Evolutionary conservation across 2,113 vertebrate species (phyloP), one percentile per base, ranked within the genome.

Genomic region (Spermophilus dauricus): DNA sequence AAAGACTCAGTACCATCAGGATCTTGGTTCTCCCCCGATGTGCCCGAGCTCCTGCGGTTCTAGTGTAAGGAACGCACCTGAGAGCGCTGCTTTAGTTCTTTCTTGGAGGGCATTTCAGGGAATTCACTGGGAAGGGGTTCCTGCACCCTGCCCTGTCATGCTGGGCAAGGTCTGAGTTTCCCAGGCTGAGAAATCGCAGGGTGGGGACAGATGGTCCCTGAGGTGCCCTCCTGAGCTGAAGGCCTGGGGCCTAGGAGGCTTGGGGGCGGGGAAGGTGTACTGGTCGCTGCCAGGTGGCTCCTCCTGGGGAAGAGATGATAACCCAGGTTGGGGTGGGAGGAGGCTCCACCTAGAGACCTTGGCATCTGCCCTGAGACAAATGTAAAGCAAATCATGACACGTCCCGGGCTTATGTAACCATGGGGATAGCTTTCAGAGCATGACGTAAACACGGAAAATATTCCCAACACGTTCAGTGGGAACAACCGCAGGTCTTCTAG

Each of bases 401-500:
- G 82, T 70, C 94, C 93, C 4, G 18, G 39, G 63, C 32, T 97
- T 72, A 88, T 51, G 91, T 69, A 94, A 96, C 48, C 95, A 8
- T 1, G 4, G 67, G 88, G 85, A 75, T 22, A 84, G 93, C 96
- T 87, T 84, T 85, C 56, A 78, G 45, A 86, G 75, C 76, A 67
- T 96, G 92, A 85, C 51, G 8, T 93, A 95, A 92, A 95, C 81
- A 56, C 0, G 90, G 95, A 90, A 96, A 96, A 67, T 85, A 96
- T 94, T 96, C 90, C 7, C 22, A 32, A 83, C 80, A 70, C 16
- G 87, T 24, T 65, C 67, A 94, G 94, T 42, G 91, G 81, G 75
- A 32, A n/a, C 73, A 85, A 51, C 3, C 42, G 86, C 45, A n/a
- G 13, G 6, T 34, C 18, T 48, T 16, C 93, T 63, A 86, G 95